Evolutionary conservation across 2,797 vertebrate species (phyloP), one percentile per base, ranked within the genome.

Genomic region (Catostomus latipinnis): DNA sequence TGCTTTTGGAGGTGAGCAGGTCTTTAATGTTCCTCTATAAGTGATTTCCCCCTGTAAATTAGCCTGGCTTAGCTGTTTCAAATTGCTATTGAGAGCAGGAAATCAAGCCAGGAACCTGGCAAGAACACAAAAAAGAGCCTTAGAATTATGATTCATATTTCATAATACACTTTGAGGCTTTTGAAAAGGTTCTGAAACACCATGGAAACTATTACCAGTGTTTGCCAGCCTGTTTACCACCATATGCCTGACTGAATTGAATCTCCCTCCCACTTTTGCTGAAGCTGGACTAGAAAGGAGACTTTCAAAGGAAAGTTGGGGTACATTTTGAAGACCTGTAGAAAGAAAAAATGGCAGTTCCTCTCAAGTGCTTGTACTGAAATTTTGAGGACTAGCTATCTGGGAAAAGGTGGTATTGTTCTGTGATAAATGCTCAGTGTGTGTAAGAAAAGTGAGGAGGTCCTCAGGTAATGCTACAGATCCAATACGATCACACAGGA

Each of bases 31-130:
- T 85, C 63, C 54, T 60, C 22, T 69, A 67, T 66, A 82, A 78
- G 80, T 78, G 56, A 81, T 77, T 81, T 80, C 76, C 14, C 63
- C 61, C 14, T 57, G 69, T 82, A 83, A 82, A 87, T 85, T 88
- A 85, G 78, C 58, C 8, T 68, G 48, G 74, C 69, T 71, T 54
- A 63, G 76, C 80, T 84, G 85, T 82, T 81, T 82, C 53, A 75
- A 81, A 76, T 73, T 57, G 5, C 63, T 71, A 63, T 73, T 71
- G 54, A 57, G n/a, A 70, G 54, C 57, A 80, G 71, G 58, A 84
- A 77, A 82, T 83, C 22, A 71, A 57, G 56, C 12, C 58, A 63
- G 58, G 48, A 34, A 57, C 45, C n/a, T 71, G 61, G 60, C 22
- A 63, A 77, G 56, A 65, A 71, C n/a, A 65, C 53, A 14, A 43